These are phyloP conservation scores for Pemphigus obesinymphae DNA, from an alignment of 1,140 invertebrate genomes.

Conservation along the genomic window DNA sequence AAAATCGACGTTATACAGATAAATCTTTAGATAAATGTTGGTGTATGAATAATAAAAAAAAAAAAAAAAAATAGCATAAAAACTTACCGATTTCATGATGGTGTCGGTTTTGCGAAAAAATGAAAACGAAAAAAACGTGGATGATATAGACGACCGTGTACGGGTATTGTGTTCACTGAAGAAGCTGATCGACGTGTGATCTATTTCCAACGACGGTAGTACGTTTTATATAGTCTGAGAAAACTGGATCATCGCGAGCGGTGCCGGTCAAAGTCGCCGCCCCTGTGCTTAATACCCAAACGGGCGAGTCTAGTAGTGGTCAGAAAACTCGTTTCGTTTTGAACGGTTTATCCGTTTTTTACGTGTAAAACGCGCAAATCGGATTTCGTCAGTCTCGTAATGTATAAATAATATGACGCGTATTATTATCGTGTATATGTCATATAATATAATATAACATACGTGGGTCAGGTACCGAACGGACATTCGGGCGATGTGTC, in stretches of 20 bases:
- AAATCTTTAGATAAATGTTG: too few relatives aligned
- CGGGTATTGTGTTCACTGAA: background rate
- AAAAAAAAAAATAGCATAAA: too few relatives aligned
- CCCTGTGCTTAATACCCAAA: conserved; percentile 36
- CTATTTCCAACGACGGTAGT: background rate
- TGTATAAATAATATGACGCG: too few relatives aligned
- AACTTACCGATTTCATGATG: conserved; percentile 34
- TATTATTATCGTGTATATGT: too few relatives aligned
- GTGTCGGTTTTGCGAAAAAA: background rate
- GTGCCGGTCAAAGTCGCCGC: background rate
- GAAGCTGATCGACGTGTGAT: conserved; percentile 22
- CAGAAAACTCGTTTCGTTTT: conserved; percentile 11
- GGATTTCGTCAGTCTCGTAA: background rate
- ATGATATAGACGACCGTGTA: background rate
- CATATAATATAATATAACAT: too few relatives aligned
- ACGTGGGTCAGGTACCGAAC: too few relatives aligned
- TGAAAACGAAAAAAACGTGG: background rate
- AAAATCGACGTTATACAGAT: too few relatives aligned
- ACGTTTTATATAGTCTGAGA: conserved; percentile 2
- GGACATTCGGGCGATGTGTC: too few relatives aligned
- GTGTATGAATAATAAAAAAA: too few relatives aligned
- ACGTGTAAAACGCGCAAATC: background rate
- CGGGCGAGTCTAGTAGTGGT: background rate
- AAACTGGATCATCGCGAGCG: conserved; percentile 34
- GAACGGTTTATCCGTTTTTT: background rate